phyloP scores from a whole-genome alignment of 2,113 vertebrate genomes.

The Pedionomus torquatus region DNA sequence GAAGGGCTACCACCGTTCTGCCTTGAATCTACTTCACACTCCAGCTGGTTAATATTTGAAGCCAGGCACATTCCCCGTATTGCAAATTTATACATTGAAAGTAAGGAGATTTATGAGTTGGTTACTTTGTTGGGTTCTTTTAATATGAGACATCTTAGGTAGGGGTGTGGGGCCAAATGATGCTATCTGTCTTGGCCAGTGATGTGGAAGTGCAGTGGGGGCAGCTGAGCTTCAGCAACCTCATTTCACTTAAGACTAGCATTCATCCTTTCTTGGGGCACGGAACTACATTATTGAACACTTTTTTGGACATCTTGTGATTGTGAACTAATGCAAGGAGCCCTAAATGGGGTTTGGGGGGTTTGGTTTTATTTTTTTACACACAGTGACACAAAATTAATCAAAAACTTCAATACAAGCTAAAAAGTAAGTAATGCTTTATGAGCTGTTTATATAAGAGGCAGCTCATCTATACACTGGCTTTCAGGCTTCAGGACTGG shows the following conservation, averaged over 20 bases:
- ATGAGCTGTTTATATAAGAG: background rate
- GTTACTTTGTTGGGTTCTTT: background rate
- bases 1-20: background rate
- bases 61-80: rapidly evolving
- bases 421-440: background rate
- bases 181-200: background rate
- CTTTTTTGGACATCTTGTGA: background rate
- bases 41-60: background rate
- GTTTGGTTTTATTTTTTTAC: background rate
- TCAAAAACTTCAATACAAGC: background rate
- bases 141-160: background rate
- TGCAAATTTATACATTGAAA: background rate
- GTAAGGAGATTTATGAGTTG: background rate
- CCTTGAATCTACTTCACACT: background rate
- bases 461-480: background rate
- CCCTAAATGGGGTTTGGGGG: background rate
- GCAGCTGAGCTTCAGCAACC: background rate
- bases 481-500: background rate
- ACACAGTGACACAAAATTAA: background rate
- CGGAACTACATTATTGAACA: background rate
- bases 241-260: background rate
- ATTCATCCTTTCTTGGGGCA: background rate
- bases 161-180: background rate
- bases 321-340: background rate
- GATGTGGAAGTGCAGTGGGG: background rate